Base-by-base conservation (phyloP, 2,797 vertebrate species). In the Mastacembelus armatus region DNA sequence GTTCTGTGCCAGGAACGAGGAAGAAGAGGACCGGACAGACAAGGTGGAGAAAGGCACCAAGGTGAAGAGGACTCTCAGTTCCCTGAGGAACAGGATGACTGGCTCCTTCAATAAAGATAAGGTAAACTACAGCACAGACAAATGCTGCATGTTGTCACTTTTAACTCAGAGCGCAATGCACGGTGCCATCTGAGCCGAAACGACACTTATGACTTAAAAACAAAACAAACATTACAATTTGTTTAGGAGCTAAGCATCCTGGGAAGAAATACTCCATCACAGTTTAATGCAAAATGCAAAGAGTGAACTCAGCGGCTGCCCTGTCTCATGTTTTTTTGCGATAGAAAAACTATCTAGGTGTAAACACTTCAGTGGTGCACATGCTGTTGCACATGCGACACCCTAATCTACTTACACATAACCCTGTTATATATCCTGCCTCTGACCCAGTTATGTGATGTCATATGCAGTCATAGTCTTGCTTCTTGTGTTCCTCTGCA, bases 31-130 rank as follows among this genome's bases (percentile, higher is more conserved):
- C 27, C 94, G 90, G 49, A 77, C 51, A 0, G 96, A 96, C 49
- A 96, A 95, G 84, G 81, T 85, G 0, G 95, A 96, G 86, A 95
- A 88, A 78, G 92, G 96, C 18, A 94, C 95, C 0, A 95, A 94
- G 55, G 97, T 98, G 84, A 97, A 96, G 84, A 92, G 96, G 15
- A 96, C 94, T 0, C 93, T 99, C 56, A 99, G 98, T 74, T 96
- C 94, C 12, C 90, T 99, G 67, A 94, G 93, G 81, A 97, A 85
- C 91, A 92, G 97, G 22, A 83, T 99, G 91, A 94, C 96, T 0
- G 95, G 96, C 27, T 96, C 96, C 81, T 96, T 97, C 91, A 96
- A 95, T 83, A 98, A 98, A 92, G 98, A 98, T 48, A 98, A 97
- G 97, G 97, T 98, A 84, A 91, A 85, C 19, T 15, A 29, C 3